These are phyloP conservation scores for Leptopterna dolabrata DNA, from an alignment of 2,888 invertebrate species.

Conservation along the genomic window DNA sequence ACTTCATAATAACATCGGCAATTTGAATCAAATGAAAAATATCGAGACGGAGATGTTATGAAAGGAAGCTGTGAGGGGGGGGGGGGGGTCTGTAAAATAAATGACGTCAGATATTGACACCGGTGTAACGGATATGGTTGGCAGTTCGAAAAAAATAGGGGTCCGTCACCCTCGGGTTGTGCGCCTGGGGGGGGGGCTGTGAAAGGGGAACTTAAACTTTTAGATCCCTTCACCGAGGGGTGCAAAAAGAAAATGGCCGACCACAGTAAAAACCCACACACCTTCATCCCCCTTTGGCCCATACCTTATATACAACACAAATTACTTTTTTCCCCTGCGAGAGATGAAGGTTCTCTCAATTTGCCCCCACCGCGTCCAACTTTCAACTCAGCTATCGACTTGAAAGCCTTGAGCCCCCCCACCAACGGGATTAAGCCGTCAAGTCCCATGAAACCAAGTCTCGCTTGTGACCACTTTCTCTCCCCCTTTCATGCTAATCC, in stretches of 20 bases:
- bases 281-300: not conserved
- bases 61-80: no score
- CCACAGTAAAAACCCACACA: constrained; percentile 43
- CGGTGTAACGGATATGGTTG: constrained; percentile 2
- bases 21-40: not conserved
- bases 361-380: constrained; percentile 7
- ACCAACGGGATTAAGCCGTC: constrained; percentile 40
- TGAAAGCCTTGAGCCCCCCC: constrained; percentile 39
- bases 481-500: constrained; percentile 45
- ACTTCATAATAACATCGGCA: no score
- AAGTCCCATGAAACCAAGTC: constrained; percentile 33
- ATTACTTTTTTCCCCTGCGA: constrained; percentile 39
- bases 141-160: not conserved
- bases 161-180: not conserved
- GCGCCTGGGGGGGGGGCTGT: not conserved
- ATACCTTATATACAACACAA: constrained; percentile 41
- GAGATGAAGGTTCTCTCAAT: constrained; percentile 21
- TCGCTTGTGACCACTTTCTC: constrained; percentile 4
- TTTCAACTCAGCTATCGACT: constrained; percentile 45
- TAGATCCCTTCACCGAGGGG: constrained; percentile 20
- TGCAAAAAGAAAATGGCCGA: constrained; percentile 51
- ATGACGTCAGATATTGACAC: constrained; percentile 11
- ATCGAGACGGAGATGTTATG: not conserved
- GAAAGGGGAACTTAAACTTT: constrained; percentile 14
- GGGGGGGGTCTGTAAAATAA: not conserved